Base-by-base conservation (phyloP, 1,140 invertebrate genomes). In the Andrena cerasifolii region DNA sequence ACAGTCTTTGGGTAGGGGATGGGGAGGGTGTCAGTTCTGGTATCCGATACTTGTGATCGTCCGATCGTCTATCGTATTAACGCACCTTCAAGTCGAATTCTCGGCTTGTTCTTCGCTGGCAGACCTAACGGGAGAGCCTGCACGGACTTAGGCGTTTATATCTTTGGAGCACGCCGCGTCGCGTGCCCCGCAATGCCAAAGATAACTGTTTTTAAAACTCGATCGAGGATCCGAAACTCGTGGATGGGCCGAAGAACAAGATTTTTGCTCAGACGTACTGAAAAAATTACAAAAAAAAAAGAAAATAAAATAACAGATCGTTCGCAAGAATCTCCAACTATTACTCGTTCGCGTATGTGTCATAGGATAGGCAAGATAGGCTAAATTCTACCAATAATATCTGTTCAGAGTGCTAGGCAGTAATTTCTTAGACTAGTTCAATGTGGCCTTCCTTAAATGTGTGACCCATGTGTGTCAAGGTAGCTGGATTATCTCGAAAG, bases 371-470 rank as follows among this genome's bases (percentile, higher is more conserved):
- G 77, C 24, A 24, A 49, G 24, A 59, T 86, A 82, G 80, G 63
- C 65, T 80, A 80, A 84, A 84, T 78, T 82, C 80, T 51, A 83
- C 65, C 81, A 67, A 84, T 87, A n/a, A 77, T 87, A 79, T 85
- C 89, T 87, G 88, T 90, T 88, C 59, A 85, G 85, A 84, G 78
- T 79, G 88, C 86, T 92, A 91, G 88, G 79, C 83, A 87, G 86
- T 75, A 76, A 89, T 89, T 89, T 89, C 78, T 89, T 92, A 93
- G 91, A 90, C 89, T 93, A 92, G 91, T 89, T 93, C 85, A 92
- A 92, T 93, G 92, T 92, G 91, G 92, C 92, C 92, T 93, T 93
- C 90, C 90, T 92, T 91, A 89, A 88, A 83, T 90, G 88, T 90
- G 88, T 88, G 85, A 90, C 84, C 89, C 89, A 80, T 85, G 86